Base-by-base conservation (phyloP, 2,113 vertebrate species). In the Poicephalus meyeri region DNA sequence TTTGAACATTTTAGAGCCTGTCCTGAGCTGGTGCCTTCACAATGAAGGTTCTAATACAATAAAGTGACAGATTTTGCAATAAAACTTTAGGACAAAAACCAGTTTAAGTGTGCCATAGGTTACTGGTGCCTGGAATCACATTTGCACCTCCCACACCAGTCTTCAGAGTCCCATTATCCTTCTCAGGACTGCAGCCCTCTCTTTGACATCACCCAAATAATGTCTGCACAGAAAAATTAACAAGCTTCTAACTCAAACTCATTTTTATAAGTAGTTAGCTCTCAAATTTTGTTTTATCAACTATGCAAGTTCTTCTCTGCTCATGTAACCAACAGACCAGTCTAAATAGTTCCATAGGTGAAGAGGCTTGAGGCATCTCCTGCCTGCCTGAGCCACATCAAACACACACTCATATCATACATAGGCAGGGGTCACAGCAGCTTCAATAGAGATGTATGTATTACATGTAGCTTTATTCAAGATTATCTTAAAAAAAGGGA, bases 381-480 rank as follows among this genome's bases (percentile, higher is more conserved):
- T 63, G 37, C 17, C 60, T 13, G n/a, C 11, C 58, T 17, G 17
- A 64, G 61, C 61, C 61, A 41, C 61, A 26, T 41, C 47, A 13
- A 18, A 17, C 23, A 50, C 60, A 11, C 6, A 0, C 20, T 13
- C 1, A 1, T 28, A 29, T 25, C 28, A 3, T 16, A 12, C 1
- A 0, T 5, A n/a, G 44, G n/a, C 61, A 69, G 55, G 11, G n/a
- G 17, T 33, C 46, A 13, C 16, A 1, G 55, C n/a, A n/a, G 44
- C 58, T 41, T 35, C 44, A 4, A 2, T 7, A 33, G 17, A 13
- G 28, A 17, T 3, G 7, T 1, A 13, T 20, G 0, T 2, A 12
- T 9, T 17, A 2, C 1, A 4, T 1, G 2, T 8, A 58, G n/a
- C 29, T 5, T 4, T n/a, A 6, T 29, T 26, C 47, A 6, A 1